These are phyloP conservation scores for Drosophila prolongata DNA, from an alignment of 2,888 invertebrate genomes.

Conservation along the genomic window DNA sequence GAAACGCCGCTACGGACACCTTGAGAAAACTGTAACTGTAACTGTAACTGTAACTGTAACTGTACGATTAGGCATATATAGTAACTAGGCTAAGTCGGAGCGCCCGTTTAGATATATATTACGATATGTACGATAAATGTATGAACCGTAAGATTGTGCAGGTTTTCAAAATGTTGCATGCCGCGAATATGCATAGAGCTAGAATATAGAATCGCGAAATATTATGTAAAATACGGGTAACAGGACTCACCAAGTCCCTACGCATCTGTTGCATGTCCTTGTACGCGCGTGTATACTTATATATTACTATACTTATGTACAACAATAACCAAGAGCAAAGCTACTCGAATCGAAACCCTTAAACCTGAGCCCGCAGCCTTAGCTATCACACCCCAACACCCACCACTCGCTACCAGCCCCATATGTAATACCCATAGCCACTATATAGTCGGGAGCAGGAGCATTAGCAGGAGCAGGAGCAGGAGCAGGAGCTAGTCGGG, in stretches of 20 bases:
- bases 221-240: slow-evolving; percentile 47
- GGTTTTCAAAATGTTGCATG: slow-evolving; percentile 44
- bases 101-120: slow-evolving; percentile 8
- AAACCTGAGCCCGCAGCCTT: slow-evolving; percentile 41
- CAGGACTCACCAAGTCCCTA: slow-evolving; percentile 18
- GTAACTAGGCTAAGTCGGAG: slow-evolving; percentile 26
- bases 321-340: slow-evolving; percentile 31
- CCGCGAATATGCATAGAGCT: slow-evolving; percentile 24
- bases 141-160: slow-evolving; percentile 47
- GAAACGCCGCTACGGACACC: slow-evolving; percentile 76
- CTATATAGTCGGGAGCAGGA: slow-evolving; percentile 24
- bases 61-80: slow-evolving; percentile 36
- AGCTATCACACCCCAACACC: slow-evolving; percentile 23
- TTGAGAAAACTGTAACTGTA: slow-evolving; percentile 49
- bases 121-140: slow-evolving; percentile 17
- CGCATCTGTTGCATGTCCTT: slow-evolving; percentile 43
- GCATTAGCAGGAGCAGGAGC: no score
- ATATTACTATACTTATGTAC: slow-evolving; percentile 33
- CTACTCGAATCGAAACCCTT: slow-evolving; percentile 13
- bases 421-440: not conserved
- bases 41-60: slow-evolving; percentile 49
- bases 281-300: slow-evolving; percentile 28
- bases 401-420: slow-evolving; percentile 23
- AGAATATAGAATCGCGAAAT: slow-evolving; percentile 15
- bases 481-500: slow-evolving; percentile 7